phyloP scores from a whole-genome alignment of 1,140 invertebrate genomes.

The Microplitis mediator region DNA sequence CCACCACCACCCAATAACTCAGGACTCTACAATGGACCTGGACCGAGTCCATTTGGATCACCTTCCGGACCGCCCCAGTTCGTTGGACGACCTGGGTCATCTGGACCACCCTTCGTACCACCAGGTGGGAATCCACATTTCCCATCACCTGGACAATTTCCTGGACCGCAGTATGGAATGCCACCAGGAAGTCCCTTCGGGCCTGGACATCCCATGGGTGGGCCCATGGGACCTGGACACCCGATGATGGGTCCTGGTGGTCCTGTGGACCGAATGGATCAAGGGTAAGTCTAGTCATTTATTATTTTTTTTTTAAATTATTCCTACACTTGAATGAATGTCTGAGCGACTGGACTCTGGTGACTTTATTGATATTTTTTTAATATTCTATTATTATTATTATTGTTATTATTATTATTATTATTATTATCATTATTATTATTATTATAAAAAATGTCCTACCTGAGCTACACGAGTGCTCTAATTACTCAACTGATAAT shows the following conservation, averaged over 20 bases:
- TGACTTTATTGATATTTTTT: too few relatives aligned
- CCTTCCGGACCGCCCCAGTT: constrained; percentile 69
- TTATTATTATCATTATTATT: too few relatives aligned
- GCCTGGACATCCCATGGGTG: constrained; percentile 68
- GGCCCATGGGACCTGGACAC: constrained; percentile 67
- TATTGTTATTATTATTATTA: too few relatives aligned
- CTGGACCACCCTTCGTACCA: constrained; percentile 71
- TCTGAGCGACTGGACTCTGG: neutral
- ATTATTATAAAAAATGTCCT: too few relatives aligned
- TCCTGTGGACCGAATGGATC: constrained; percentile 74
- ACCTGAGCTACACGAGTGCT: too few relatives aligned
- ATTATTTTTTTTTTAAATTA: neutral
- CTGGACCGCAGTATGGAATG: constrained; percentile 70
- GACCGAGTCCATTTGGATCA: constrained; percentile 69
- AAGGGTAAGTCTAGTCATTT: constrained; percentile 66
- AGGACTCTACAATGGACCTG: constrained; percentile 70
- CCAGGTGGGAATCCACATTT: constrained; percentile 71
- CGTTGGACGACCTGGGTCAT: constrained; percentile 71
- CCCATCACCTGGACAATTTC: constrained; percentile 69
- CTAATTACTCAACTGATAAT: too few relatives aligned
- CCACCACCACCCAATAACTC: constrained; percentile 69
- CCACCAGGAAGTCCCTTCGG: constrained; percentile 74
- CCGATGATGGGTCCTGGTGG: constrained; percentile 73
- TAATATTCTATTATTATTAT: too few relatives aligned
- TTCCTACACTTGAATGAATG: neutral